Evolutionary conservation across 2,888 invertebrate genomes (phyloP).

Genomic region (Aporophyla nigra): DNA sequence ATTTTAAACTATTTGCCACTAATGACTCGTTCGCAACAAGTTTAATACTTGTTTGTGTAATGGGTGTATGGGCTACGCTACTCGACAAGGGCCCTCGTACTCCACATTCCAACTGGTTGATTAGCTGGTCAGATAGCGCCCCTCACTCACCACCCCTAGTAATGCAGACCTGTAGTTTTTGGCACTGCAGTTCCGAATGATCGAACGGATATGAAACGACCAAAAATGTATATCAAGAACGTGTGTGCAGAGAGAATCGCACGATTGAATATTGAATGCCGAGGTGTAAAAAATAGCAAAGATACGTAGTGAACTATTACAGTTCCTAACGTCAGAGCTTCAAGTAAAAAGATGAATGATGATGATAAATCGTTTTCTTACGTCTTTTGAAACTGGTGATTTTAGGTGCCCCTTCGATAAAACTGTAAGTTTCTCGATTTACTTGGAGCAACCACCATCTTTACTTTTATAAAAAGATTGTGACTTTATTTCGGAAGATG

Average conservation of each 20-base stretch:
- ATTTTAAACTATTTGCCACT: conserved; percentile 30
- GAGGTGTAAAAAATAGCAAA: conserved; percentile 51
- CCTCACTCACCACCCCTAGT: conserved; percentile 63
- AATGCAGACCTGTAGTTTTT: conserved; percentile 77
- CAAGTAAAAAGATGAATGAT: conserved; percentile 55
- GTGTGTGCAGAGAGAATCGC: conserved; percentile 30
- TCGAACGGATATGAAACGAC: conserved; percentile 66
- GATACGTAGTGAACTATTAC: conserved; percentile 54
- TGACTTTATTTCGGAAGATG: neutral
- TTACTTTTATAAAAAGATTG: conserved; percentile 10
- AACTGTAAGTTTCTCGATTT: conserved; percentile 29
- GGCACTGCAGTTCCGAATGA: conserved; percentile 67
- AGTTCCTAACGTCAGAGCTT: conserved; percentile 37
- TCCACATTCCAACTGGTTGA: conserved; percentile 78
- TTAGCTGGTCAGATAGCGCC: conserved; percentile 71
- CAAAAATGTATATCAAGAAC: conserved; percentile 29
- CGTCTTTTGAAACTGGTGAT: conserved; percentile 47
- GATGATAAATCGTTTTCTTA: conserved; percentile 57
- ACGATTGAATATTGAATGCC: conserved; percentile 49
- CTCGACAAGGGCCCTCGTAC: conserved; percentile 71
- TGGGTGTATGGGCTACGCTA: conserved; percentile 53
- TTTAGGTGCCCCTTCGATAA: conserved; percentile 30
- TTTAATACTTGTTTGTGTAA: conserved; percentile 60
- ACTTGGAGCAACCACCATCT: neutral
- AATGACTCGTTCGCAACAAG: conserved; percentile 63